A percentile compares a stretch with the other conserved stretches of the same genome.
These are phyloP conservation scores for Nestor notabilis DNA, from an alignment of 2,113 vertebrate species.

Conservation along the genomic window DNA sequence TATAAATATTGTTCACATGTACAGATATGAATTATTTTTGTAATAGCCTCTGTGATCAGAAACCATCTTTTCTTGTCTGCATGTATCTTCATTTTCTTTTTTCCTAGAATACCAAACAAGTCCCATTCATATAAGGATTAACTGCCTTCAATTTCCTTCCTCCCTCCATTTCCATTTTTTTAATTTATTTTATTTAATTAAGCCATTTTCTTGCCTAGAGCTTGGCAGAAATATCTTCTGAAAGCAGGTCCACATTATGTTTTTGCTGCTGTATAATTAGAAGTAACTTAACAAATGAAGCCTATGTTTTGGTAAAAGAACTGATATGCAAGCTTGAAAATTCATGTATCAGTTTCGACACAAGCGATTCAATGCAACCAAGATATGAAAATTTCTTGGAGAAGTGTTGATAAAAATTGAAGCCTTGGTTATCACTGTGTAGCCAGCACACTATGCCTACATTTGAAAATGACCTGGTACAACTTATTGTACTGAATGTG, in stretches of 20 bases:
- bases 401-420: neutral
- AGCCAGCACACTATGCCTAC: neutral
- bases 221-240: neutral
- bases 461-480: neutral
- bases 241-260: neutral
- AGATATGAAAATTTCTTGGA: neutral
- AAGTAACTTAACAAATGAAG: neutral
- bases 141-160: neutral
- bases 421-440: neutral
- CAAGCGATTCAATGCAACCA: neutral
- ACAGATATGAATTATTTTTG: neutral
- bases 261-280: constrained; percentile 20
- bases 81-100: neutral
- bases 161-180: neutral
- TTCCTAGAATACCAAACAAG: neutral
- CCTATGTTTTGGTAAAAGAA: neutral
- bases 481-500: neutral
- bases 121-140: neutral
- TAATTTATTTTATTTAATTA: neutral
- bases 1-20: neutral
- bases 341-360: neutral
- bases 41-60: neutral
- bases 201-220: neutral
- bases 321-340: neutral
- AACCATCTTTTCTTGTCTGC: neutral